Percentiles rank a stretch among this genome's conserved stretches.
phyloP scores from a whole-genome alignment of 2,797 vertebrate genomes.

The Pristis pectinata region DNA sequence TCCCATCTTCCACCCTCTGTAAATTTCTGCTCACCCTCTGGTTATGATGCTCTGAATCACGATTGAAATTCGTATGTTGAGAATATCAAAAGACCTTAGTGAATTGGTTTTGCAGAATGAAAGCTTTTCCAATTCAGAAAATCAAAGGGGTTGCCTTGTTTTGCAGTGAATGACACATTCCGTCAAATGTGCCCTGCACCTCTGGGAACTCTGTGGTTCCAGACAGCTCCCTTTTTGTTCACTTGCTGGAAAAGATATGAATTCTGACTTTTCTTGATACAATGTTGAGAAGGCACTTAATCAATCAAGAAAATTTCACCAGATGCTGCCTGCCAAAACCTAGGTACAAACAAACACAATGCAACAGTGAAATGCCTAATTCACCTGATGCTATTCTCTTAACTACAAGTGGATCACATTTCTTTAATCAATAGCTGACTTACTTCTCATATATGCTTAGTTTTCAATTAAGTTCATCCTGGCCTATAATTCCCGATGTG shows the following conservation, averaged over 20 bases:
- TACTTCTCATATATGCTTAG: neutral
- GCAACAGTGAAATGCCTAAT: neutral
- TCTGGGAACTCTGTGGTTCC: neutral
- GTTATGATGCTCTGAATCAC: neutral
- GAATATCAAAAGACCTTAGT: too few relatives aligned
- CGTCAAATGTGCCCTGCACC: neutral
- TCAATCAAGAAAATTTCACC: neutral
- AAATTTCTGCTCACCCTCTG: neutral
- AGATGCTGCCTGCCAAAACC: neutral
- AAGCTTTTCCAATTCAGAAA: neutral
- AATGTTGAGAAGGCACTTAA: neutral
- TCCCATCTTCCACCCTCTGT: too few relatives aligned
- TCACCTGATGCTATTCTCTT: neutral
- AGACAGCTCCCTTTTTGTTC: neutral
- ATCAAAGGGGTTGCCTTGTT: neutral
- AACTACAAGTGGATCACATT: neutral
- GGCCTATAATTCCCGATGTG: neutral
- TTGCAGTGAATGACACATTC: neutral
- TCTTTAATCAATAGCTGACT: neutral
- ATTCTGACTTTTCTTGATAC: neutral
- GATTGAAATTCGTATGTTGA: neutral
- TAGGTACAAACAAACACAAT: neutral
- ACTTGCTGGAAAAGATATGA: neutral
- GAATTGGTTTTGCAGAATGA: neutral
- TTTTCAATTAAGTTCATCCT: neutral